A percentile compares a stretch with the other conserved stretches of the same genome.
phyloP scores from a whole-genome alignment of 2,888 invertebrate species.

The Ennomos quercinarius region DNA sequence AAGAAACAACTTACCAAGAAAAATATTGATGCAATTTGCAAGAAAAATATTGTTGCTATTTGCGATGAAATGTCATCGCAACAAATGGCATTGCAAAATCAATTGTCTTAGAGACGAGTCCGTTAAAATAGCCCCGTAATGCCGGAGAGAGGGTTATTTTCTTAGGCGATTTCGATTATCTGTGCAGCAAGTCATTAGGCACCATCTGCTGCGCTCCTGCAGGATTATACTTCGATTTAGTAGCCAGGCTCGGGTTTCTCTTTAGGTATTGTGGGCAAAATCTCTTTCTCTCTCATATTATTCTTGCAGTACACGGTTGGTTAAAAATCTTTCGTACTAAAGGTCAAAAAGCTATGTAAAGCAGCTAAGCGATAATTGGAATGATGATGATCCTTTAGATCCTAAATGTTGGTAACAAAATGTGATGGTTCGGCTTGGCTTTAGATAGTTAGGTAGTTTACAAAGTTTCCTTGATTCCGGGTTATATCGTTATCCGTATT shows the following conservation, averaged over 20 bases:
- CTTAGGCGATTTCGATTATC: conserved; percentile 58
- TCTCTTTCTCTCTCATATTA: conserved; percentile 12
- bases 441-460: no score
- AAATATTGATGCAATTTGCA: no score
- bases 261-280: conserved; percentile 25
- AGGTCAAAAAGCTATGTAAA: no score
- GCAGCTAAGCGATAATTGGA: no score
- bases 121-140: conserved; percentile 47
- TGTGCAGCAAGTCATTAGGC: conserved; percentile 63
- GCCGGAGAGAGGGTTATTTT: conserved; percentile 49
- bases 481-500: no score
- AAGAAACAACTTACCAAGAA: no score
- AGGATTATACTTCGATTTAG: conserved; percentile 57
- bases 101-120: conserved; percentile 34
- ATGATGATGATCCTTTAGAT: no score
- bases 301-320: background rate
- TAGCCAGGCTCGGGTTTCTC: conserved; percentile 38
- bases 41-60: background rate
- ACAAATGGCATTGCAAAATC: conserved; percentile 29
- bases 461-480: no score
- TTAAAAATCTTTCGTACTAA: no score
- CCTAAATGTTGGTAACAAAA: no score
- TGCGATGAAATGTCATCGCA: conserved; percentile 11
- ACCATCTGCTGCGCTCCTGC: conserved; percentile 49
- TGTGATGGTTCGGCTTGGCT: no score